Conservation (phyloP, 1,140 invertebrate species). For the Drosophila bocki region DNA sequence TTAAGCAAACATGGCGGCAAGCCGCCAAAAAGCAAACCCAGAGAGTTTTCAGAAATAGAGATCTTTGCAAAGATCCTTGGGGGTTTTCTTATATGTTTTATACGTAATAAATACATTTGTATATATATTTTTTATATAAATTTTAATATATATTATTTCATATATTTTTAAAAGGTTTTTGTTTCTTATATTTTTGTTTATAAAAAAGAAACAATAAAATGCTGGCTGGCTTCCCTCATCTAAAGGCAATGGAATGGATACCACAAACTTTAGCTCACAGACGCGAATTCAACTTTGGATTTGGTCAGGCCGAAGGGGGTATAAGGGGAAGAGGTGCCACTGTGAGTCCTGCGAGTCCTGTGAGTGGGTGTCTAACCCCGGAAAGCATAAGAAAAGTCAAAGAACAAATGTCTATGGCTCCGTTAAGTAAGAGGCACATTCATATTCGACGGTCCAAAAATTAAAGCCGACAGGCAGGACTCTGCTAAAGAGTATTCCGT, state of each 20-base stretch:
- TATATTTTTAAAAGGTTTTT: neutral
- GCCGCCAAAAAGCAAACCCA: neutral
- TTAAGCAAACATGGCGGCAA: constrained; percentile 69
- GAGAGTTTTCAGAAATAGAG: neutral
- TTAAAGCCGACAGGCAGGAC: neutral
- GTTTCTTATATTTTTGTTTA: neutral
- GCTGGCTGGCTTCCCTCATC: constrained; percentile 4
- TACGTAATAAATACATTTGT: neutral
- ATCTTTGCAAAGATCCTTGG: constrained; percentile 7
- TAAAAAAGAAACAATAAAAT: constrained; percentile 32
- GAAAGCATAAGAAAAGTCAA: constrained; percentile 80
- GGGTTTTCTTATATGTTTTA: neutral
- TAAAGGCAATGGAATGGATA: constrained; percentile 41
- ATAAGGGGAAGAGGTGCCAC: neutral
- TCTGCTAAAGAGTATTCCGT: neutral
- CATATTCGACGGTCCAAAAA: constrained; percentile 22
- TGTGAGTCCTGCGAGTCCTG: neutral
- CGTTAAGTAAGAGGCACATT: constrained; percentile 33
- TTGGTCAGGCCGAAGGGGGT: neutral
- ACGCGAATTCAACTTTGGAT: constrained; percentile 1
- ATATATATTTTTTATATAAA: neutral
- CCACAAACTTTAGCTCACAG: constrained; percentile 30
- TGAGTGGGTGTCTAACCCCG: constrained; percentile 50
- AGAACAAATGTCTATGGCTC: constrained; percentile 76
- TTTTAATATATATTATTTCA: constrained; percentile 8